A percentile compares a stretch with the other conserved stretches of the same genome.
phyloP scores from a whole-genome alignment of 1,140 invertebrate genomes.

The Ceratitis capitata region DNA sequence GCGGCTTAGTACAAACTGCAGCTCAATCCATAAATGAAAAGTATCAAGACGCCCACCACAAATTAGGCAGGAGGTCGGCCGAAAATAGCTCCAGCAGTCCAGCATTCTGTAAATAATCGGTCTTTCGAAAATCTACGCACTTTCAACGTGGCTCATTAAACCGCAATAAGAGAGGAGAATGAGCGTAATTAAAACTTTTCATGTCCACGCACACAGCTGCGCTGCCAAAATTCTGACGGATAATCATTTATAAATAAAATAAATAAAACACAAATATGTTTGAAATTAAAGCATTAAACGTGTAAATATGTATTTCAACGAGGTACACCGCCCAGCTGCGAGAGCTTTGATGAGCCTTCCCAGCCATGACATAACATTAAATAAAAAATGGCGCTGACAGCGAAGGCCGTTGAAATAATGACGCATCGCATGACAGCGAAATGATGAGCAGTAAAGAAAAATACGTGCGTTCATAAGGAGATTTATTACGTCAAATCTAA shows the following conservation, averaged over 20 bases:
- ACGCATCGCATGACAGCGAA: constrained; percentile 42
- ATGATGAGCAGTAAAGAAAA: constrained; percentile 42
- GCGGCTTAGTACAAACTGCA: too few species aligned
- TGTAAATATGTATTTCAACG: neutral
- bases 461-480: constrained; percentile 41
- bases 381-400: neutral
- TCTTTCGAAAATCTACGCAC: neutral
- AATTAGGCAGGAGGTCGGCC: too few species aligned
- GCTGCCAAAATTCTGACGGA: neutral
- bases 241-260: constrained; percentile 12
- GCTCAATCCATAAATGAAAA: too few species aligned
- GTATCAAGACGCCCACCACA: too few species aligned
- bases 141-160: neutral
- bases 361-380: neutral
- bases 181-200: neutral
- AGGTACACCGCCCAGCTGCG: neutral
- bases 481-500: constrained; percentile 43
- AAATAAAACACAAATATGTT: neutral
- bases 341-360: neutral
- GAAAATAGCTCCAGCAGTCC: too few species aligned
- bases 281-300: constrained; percentile 12
- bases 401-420: neutral
- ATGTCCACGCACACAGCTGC: neutral
- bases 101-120: neutral
- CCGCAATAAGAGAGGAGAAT: neutral